Conservation (phyloP, 2,113 vertebrate species). For the Regulus satrapa region DNA sequence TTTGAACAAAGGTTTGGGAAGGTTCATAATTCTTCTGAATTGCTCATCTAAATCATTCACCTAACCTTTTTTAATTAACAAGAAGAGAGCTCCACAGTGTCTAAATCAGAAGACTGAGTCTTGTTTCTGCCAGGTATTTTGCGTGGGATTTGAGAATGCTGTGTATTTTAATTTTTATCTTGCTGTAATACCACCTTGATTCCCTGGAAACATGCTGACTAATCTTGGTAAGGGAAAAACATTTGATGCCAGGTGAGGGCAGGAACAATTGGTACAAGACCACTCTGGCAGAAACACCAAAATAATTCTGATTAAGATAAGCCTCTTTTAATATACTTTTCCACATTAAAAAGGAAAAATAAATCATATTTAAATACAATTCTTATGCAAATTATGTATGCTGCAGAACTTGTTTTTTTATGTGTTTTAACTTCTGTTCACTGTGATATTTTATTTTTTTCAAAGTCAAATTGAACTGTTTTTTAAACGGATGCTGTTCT, state of each 20-base stretch:
- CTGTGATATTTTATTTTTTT: not conserved
- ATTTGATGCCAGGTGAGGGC: not conserved
- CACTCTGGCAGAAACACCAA: not conserved
- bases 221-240: not conserved
- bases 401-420: not conserved
- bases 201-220: not conserved
- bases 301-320: not conserved
- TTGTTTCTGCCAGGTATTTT: constrained; percentile 9
- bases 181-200: not conserved
- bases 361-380: not conserved
- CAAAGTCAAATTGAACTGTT: not conserved
- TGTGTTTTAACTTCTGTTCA: not conserved
- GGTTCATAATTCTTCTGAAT: not conserved
- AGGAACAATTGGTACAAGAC: not conserved
- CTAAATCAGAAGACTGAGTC: not conserved
- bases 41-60: constrained; percentile 1
- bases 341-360: not conserved
- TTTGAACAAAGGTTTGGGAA: not conserved
- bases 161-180: not conserved
- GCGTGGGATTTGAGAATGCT: not conserved
- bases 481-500: not conserved
- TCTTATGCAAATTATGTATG: not conserved
- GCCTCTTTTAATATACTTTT: not conserved
- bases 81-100: not conserved
- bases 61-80: constrained; percentile 42